Evolutionary conservation across 2,888 invertebrate genomes (phyloP), one percentile per base, ranked within the genome.

Genomic region (Folsomia manolachei): DNA sequence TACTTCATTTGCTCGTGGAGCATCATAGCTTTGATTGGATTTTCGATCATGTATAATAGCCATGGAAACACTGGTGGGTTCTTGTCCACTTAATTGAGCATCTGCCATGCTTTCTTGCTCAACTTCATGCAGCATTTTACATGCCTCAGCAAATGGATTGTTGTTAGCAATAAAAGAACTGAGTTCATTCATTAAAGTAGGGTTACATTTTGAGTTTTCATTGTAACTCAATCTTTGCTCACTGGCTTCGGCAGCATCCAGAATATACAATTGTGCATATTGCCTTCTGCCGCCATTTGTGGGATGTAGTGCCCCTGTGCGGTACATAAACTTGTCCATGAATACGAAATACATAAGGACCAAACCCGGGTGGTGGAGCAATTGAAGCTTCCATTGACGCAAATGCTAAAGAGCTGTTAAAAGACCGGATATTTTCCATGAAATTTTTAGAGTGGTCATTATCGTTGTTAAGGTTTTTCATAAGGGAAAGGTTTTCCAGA

Each of bases 301-400:
- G 4, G 67, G 67, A 53, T 67, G 51, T 18, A 67, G 25, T 9
- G 53, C 23, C 2, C 52, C 51, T 4, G 72, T 71, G 21, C 66
- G 51, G 64, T 79, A 71, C n/a, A 25, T 70, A 71, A 2, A 80
- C 72, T 71, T 79, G 78, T 1, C 80, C 80, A 63, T 79, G 75
- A 71, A 81, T 74, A 26, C 74, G 27, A 52, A 66, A 70, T 62
- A 75, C 64, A 72, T 77, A 73, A 71, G 78, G 62, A 56, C 76
- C 52, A 74, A 71, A 19, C 7, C 62, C 27, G 51, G 72, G 61
- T 25, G 70, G 65, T 23, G 71, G 1, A 25, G 19, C 53, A 25
- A 69, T 64, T 65, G 26, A 39, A 66, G 74, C 64, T 69, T 74
- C 75, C 71, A 81, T 74, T 1, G 81, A 81, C 14, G 75, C 77